These are phyloP conservation scores for Noturus placidus DNA, from an alignment of 2,113 vertebrate genomes.

Conservation along the genomic window DNA sequence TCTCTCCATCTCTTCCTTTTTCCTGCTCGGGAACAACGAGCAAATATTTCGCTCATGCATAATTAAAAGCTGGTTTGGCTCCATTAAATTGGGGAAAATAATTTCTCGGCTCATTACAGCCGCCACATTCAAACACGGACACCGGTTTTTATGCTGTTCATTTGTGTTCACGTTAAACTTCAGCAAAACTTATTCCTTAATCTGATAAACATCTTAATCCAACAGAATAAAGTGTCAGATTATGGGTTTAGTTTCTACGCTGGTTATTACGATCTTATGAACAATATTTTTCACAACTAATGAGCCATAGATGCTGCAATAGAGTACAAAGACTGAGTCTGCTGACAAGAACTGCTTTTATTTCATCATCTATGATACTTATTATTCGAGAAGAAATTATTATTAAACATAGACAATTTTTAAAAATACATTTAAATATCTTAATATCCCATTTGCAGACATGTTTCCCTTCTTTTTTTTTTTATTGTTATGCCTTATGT, in stretches of 20 bases:
- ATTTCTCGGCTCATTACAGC: slow-evolving; percentile 49
- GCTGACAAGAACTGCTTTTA: background rate
- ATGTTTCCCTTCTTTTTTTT: no score
- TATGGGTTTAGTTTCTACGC: background rate
- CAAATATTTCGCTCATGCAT: slow-evolving; percentile 26
- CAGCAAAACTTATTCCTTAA: slow-evolving; percentile 23
- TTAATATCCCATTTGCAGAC: no score
- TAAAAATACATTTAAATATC: no score
- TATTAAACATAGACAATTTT: background rate
- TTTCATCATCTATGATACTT: background rate
- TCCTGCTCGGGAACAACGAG: background rate
- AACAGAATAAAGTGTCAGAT: background rate
- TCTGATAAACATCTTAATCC: slow-evolving; percentile 4
- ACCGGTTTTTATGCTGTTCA: slow-evolving; percentile 4
- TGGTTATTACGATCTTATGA: background rate
- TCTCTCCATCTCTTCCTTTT: slow-evolving; percentile 5
- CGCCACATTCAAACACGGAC: slow-evolving; percentile 17
- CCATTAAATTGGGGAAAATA: slow-evolving; percentile 45
- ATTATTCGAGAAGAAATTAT: background rate
- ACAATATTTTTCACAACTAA: background rate
- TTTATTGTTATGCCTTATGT: no score
- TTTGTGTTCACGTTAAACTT: slow-evolving; percentile 38
- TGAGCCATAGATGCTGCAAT: background rate
- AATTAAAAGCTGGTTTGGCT: slow-evolving; percentile 42
- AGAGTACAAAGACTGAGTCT: background rate